These are phyloP conservation scores for Callospermophilus lateralis DNA, from an alignment of 2,113 vertebrate genomes.

Conservation along the genomic window DNA sequence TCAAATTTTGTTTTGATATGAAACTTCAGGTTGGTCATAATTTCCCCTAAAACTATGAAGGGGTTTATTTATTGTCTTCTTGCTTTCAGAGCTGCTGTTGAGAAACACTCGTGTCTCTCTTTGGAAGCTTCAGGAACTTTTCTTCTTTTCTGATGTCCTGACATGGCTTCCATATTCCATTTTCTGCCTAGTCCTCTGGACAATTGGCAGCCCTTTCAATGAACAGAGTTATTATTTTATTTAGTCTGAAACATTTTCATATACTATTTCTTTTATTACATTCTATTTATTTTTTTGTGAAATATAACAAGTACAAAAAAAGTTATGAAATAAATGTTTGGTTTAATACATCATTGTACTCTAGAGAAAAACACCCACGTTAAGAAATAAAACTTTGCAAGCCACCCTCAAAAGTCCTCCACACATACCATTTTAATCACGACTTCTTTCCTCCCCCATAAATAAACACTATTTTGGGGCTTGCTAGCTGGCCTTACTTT, in stretches of 20 bases:
- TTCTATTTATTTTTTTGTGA: neutral
- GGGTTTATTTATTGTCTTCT: neutral
- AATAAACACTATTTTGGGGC: neutral
- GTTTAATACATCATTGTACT: neutral
- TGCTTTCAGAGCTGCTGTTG: neutral
- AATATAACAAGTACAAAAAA: slow-evolving; percentile 19
- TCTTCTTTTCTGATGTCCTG: neutral
- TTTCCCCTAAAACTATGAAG: neutral
- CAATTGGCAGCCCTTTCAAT: neutral
- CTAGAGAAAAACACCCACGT: neutral
- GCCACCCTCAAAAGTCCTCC: neutral
- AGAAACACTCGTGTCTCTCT: neutral
- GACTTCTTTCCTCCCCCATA: neutral
- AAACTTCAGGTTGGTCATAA: slow-evolving; percentile 16
- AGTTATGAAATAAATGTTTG: neutral
- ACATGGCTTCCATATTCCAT: neutral
- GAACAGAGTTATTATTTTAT: neutral
- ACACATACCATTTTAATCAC: neutral
- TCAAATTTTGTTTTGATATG: neutral
- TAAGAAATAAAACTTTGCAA: neutral
- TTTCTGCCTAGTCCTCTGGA: neutral
- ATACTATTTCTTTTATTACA: slow-evolving; percentile 3
- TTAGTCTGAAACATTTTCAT: neutral
- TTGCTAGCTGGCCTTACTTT: neutral
- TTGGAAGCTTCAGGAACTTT: neutral